Conservation (phyloP, 2,113 vertebrate genomes). For the Orientallactaga bullata region DNA sequence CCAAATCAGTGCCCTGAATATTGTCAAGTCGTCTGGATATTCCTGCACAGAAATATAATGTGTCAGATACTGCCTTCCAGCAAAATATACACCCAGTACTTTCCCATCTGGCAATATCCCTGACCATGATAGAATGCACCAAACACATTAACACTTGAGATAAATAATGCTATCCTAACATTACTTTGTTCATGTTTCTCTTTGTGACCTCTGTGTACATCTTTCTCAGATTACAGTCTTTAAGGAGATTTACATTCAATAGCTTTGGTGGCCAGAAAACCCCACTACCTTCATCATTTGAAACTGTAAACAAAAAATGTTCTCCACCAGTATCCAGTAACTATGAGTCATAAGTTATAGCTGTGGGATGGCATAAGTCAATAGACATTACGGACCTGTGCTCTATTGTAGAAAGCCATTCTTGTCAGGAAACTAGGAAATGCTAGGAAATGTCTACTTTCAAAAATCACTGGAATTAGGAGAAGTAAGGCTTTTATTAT, state of each 20-base stretch:
- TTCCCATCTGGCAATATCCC: not conserved
- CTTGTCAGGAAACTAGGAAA: slow-evolving; percentile 12
- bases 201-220: not conserved
- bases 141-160: not conserved
- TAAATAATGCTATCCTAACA: not conserved
- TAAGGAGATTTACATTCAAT: not conserved
- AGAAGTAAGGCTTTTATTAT: not conserved
- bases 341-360: not conserved
- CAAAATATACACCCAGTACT: not conserved
- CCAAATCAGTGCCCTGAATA: slow-evolving; percentile 16
- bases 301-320: slow-evolving; percentile 14
- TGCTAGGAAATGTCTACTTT: not conserved
- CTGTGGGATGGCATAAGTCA: not conserved
- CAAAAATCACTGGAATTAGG: not conserved
- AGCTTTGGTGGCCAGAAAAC: not conserved
- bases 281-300: not conserved
- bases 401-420: slow-evolving; percentile 46
- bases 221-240: not conserved
- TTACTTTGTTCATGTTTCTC: not conserved
- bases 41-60: not conserved
- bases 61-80: not conserved
- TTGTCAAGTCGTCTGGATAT: slow-evolving; percentile 1
- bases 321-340: not conserved
- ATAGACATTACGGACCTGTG: not conserved
- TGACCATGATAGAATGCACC: not conserved